Evolutionary conservation across 2,888 invertebrate genomes (phyloP), one percentile per base, ranked within the genome.

Genomic region (Harpalus rubripes): DNA sequence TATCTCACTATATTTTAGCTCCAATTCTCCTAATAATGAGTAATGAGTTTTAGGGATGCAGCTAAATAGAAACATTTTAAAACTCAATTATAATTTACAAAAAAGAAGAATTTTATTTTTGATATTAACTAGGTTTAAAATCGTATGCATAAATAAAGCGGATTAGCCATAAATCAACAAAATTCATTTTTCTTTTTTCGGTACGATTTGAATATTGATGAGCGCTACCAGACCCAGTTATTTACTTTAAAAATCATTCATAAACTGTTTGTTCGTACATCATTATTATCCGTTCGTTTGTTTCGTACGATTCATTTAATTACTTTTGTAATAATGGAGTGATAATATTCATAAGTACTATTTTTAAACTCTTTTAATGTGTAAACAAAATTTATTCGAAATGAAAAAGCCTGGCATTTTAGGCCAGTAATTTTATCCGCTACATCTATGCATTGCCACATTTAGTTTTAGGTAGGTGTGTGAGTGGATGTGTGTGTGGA

Each of bases 191-290:
- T 18, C 16, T 61, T 61, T 63, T 63, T 63, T 52, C 12, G 16
- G 8, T 22, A 22, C 26, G 26, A 22, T 63, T 68, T 68, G 68
- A 32, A 68, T 68, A 68, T 39, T 68, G 32, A 68, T 68, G 68
- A 68, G 26, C 32, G 39, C 63, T 12, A 12, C 26, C 18, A 63
- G 18, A 63, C 63, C 39, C 39, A 1, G 68, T 68, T 12, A 39
- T 68, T 39, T 41, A 68, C 68, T 39, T 39, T 68, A 39, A 68
- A 65, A 68, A 68, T 68, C 68, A 39, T 68, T 39, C 68, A 68
- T 39, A 15, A 26, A 41, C 68, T 68, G n/a, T 52, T 52, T 68
- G 32, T 39, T 63, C 26, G 63, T 32, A 39, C 68, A 15, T 22
- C 63, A 22, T 61, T 61, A 52, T 52, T 52, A 52, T 32, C 32